phyloP scores from a whole-genome alignment of 2,797 vertebrate genomes.

The Craterocephalus amniculus region DNA sequence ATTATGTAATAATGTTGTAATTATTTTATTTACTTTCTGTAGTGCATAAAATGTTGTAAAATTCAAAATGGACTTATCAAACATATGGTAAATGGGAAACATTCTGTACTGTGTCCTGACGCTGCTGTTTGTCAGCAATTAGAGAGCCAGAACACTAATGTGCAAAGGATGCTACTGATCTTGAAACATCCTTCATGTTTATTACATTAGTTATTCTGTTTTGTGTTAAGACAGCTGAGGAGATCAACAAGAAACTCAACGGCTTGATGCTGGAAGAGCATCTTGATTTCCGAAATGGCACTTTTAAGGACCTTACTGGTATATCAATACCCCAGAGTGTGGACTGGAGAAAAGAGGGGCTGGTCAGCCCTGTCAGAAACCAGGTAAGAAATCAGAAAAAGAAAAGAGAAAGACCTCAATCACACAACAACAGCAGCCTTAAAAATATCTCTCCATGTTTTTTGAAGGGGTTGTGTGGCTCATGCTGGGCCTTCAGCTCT shows the following conservation, averaged over 20 bases:
- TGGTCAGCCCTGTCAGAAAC: slow-evolving; percentile 85
- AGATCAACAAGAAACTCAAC: slow-evolving; percentile 76
- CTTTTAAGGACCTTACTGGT: background rate
- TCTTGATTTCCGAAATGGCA: slow-evolving; percentile 31
- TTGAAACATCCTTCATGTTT: background rate
- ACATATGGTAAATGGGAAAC: background rate
- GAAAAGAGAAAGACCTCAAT: background rate
- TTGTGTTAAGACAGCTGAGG: slow-evolving; percentile 80
- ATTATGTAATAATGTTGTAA: no score
- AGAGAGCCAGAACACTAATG: background rate
- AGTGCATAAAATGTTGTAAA: no score
- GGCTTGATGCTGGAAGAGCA: slow-evolving; percentile 68
- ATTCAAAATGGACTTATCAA: no score
- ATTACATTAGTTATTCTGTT: slow-evolving; percentile 12
- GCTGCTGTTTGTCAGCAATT: background rate
- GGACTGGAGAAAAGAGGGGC: slow-evolving; percentile 86
- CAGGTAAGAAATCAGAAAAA: slow-evolving; percentile 77
- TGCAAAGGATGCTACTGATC: background rate
- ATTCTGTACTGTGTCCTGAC: no score
- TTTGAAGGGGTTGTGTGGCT: slow-evolving; percentile 78
- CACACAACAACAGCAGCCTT: background rate
- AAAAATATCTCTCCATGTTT: background rate
- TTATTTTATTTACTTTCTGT: no score
- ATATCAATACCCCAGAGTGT: slow-evolving; percentile 62
- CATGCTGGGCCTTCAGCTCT: slow-evolving; percentile 86